Percentiles rank a stretch among this genome's conserved stretches.
Evolutionary conservation across 2,797 vertebrate species (phyloP).

Genomic region (Otolemur crassicaudatus): DNA sequence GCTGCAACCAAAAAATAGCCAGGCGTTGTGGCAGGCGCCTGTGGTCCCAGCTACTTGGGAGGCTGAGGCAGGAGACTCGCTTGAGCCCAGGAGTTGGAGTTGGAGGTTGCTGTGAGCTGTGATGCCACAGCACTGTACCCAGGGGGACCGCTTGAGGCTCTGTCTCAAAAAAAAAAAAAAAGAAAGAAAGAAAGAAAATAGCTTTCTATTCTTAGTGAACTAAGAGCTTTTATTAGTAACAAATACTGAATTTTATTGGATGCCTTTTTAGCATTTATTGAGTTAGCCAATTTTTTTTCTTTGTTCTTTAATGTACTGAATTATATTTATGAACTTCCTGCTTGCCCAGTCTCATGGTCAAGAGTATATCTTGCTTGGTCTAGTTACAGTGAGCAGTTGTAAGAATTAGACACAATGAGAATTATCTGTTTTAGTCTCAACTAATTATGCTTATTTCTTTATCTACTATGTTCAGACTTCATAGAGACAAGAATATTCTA

Average conservation of each 20-base stretch:
- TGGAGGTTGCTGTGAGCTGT: no score
- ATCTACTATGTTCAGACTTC: neutral
- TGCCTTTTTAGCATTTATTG: slow-evolving; percentile 29
- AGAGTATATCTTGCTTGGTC: slow-evolving; percentile 33
- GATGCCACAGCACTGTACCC: no score
- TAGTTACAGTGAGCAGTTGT: slow-evolving; percentile 36
- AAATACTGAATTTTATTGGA: slow-evolving; percentile 52
- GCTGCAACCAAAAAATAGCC: no score
- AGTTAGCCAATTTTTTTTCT: slow-evolving; percentile 7
- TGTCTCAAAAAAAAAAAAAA: no score
- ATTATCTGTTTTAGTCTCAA: slow-evolving; percentile 1
- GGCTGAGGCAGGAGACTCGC: no score
- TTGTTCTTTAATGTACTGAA: slow-evolving; percentile 15
- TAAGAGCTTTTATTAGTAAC: slow-evolving; percentile 20
- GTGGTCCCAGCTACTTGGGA: no score
- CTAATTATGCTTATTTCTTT: slow-evolving; percentile 47
- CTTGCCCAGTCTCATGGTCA: neutral
- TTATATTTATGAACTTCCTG: slow-evolving; percentile 41
- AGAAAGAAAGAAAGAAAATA: neutral
- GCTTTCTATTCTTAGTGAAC: neutral
- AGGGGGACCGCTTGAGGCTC: no score
- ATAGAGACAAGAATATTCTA: slow-evolving; percentile 24
- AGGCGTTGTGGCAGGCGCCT: no score
- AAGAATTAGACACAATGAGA: slow-evolving; percentile 36
- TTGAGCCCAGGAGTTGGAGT: no score